Conservation (phyloP, 2,797 vertebrate genomes). For the Coregonus ussuriensis region DNA sequence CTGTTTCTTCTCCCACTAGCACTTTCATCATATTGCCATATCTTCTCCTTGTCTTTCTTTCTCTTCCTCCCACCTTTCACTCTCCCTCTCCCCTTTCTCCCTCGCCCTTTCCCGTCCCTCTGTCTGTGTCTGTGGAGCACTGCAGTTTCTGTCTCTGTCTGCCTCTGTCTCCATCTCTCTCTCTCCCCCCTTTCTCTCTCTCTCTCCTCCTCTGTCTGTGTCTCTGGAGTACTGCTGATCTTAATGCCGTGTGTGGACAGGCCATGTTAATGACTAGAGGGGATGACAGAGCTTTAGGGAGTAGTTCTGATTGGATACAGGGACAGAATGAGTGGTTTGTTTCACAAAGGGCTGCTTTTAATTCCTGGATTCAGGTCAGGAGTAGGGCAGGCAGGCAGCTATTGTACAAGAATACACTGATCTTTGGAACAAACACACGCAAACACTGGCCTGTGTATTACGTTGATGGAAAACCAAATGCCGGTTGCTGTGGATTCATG, state of each 20-base stretch:
- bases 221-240: slow-evolving; percentile 29
- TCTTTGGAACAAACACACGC: slow-evolving; percentile 31
- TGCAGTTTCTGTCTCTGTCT: not conserved
- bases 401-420: not conserved
- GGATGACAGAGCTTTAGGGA: slow-evolving; percentile 49
- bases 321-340: slow-evolving; percentile 8
- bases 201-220: slow-evolving; percentile 40
- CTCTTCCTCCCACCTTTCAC: slow-evolving; percentile 19
- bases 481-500: not conserved
- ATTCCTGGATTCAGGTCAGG: slow-evolving; percentile 63
- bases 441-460: slow-evolving; percentile 16
- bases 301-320: slow-evolving; percentile 65
- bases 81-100: not conserved
- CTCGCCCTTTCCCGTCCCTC: slow-evolving; percentile 23
- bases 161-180: not conserved
- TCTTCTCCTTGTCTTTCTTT: slow-evolving; percentile 37
- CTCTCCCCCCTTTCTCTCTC: slow-evolving; percentile 19
- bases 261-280: slow-evolving; percentile 52
- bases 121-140: slow-evolving; percentile 16
- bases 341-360: slow-evolving; percentile 56
- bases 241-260: slow-evolving; percentile 37
- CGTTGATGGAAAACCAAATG: not conserved
- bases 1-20: not conserved
- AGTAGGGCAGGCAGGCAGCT: slow-evolving; percentile 22
- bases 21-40: slow-evolving; percentile 1